phyloP scores from a whole-genome alignment of 2,888 invertebrate species.

The Branchipolynoe longqiensis region DNA sequence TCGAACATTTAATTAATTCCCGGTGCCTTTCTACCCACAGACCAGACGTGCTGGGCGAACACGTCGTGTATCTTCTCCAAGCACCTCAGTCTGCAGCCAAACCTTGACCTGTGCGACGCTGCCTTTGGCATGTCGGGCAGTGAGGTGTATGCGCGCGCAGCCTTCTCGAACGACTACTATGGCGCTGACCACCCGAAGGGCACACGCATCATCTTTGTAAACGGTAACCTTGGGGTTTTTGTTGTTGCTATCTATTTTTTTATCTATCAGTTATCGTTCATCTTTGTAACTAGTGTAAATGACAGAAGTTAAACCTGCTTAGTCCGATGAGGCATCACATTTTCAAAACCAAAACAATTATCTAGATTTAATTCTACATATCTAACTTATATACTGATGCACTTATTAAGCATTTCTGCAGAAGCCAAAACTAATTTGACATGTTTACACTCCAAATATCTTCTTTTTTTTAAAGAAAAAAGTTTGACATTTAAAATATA shows the following conservation, averaged over 20 bases:
- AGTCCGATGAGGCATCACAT: no score
- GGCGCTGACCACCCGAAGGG: conserved; percentile 71
- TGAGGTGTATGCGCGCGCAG: conserved; percentile 66
- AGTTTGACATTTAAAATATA: no score
- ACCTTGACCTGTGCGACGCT: conserved; percentile 69
- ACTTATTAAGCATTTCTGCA: no score
- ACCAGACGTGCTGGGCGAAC: conserved; percentile 72
- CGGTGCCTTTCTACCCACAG: conserved; percentile 57
- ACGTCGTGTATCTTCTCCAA: conserved; percentile 71
- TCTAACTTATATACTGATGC: no score
- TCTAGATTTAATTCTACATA: no score
- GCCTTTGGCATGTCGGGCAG: conserved; percentile 68
- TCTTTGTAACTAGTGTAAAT: no score
- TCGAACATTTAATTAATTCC: no score
- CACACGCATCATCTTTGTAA: conserved; percentile 73
- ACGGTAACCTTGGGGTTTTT: conserved; percentile 67
- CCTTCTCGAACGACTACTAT: conserved; percentile 73
- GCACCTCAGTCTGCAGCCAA: conserved; percentile 69
- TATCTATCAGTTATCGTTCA: not conserved
- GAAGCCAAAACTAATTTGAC: no score
- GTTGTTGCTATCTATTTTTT: not conserved
- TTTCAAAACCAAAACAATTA: no score
- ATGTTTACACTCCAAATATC: no score
- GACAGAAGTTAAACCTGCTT: no score
- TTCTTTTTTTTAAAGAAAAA: no score